Evolutionary conservation across 2,797 vertebrate genomes (phyloP).

Genomic region (Bothrops alternatus): DNA sequence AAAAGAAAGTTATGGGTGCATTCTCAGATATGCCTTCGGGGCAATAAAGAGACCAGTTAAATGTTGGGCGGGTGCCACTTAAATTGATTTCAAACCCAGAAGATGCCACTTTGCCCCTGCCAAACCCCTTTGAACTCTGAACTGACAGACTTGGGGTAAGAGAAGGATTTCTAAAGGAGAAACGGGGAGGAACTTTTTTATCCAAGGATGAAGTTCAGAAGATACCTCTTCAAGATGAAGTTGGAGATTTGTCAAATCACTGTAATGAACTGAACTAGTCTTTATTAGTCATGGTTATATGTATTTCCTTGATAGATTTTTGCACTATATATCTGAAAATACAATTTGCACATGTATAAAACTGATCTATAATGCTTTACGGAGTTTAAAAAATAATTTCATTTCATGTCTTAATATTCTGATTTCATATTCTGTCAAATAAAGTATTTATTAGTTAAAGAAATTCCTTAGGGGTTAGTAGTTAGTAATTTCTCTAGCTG

Average conservation of each 20-base stretch:
- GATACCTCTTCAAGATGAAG: neutral
- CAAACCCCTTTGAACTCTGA: neutral
- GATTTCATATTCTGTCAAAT: neutral
- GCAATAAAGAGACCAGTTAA: neutral
- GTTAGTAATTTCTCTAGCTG: neutral
- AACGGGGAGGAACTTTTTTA: neutral
- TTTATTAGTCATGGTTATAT: neutral
- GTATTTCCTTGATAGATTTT: slow-evolving; percentile 24
- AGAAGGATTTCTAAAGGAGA: neutral
- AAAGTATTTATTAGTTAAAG: neutral
- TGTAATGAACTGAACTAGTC: neutral
- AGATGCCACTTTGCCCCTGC: neutral
- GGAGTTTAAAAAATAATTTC: slow-evolving; percentile 5
- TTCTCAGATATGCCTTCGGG: neutral
- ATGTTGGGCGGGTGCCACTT: neutral
- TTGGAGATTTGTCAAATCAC: neutral
- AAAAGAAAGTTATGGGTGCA: neutral
- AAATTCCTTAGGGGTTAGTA: neutral
- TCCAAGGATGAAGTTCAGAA: slow-evolving; percentile 23
- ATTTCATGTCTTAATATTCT: neutral
- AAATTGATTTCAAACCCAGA: neutral
- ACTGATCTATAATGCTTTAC: slow-evolving; percentile 29
- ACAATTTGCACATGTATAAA: neutral
- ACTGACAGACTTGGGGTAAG: neutral
- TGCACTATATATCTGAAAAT: slow-evolving; percentile 4